phyloP scores from a whole-genome alignment of 1,140 invertebrate genomes.

The Platyscapa corneri region DNA sequence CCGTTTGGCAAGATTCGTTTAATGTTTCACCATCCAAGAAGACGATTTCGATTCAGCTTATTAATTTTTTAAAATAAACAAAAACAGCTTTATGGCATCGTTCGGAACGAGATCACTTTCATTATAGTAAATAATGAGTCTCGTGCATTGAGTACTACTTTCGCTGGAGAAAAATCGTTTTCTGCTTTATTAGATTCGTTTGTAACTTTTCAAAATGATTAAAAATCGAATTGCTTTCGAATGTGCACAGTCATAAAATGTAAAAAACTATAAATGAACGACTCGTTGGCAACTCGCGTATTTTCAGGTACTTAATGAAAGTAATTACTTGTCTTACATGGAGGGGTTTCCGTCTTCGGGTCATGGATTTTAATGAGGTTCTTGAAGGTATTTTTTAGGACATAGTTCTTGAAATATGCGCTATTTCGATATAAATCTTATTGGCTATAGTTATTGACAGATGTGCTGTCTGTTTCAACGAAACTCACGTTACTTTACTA shows the following conservation, averaged over 20 bases:
- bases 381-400: neutral
- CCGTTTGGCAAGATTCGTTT: neutral
- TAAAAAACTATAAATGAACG: slow-evolving; percentile 2
- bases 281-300: neutral
- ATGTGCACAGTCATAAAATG: neutral
- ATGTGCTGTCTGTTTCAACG: neutral
- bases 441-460: neutral
- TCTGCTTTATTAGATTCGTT: neutral
- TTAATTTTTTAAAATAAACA: neutral
- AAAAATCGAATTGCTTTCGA: neutral
- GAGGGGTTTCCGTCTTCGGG: neutral
- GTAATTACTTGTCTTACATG: neutral
- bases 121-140: neutral
- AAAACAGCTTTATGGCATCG: neutral
- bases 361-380: neutral
- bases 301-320: neutral
- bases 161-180: neutral
- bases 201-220: slow-evolving; percentile 2
- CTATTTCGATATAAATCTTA: neutral
- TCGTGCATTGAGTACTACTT: neutral
- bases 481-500: no score
- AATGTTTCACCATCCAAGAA: neutral
- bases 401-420: neutral
- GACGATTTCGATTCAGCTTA: neutral
- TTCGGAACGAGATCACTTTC: neutral